Evolutionary conservation across 1,140 invertebrate species (phyloP).

Genomic region (roundworm (Caenorhabditis elegans)): WBcel235 BX284606.5:15677001-15677500

Average conservation of each 20-base stretch:
- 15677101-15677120: not conserved
- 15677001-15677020: not conserved
- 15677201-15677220: no score
- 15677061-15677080: not conserved
- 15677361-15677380: not conserved
- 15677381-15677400: conserved; percentile 9
- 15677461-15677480: not conserved
- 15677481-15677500: not conserved
- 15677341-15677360: no score
- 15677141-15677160: no score
- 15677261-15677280: no score
- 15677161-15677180: no score
- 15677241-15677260: no score
- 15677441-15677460: conserved; percentile 2
- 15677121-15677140: not conserved
- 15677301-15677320: no score
- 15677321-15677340: no score
- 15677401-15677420: not conserved
- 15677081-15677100: not conserved
- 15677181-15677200: no score
- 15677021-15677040: conserved; percentile 16
- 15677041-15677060: not conserved
- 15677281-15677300: no score
- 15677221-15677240: no score
- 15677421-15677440: not conserved